Percentiles rank a stretch among this genome's conserved stretches.
Evolutionary conservation across 1,140 invertebrate species (phyloP).

Genomic region (Platyscapa corneri): DNA sequence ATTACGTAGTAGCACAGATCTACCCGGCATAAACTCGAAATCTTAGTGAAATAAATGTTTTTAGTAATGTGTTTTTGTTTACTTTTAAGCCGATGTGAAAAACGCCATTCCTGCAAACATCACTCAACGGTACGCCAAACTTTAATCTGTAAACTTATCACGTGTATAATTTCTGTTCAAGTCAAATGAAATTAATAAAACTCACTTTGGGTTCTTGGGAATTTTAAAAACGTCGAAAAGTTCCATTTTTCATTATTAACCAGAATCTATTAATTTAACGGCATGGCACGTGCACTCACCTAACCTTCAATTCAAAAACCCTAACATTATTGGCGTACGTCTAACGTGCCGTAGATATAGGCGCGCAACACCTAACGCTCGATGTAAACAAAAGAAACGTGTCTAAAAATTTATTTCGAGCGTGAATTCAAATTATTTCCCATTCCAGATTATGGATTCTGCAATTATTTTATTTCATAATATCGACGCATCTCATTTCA

Average conservation of each 20-base stretch:
- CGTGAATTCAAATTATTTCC: not conserved
- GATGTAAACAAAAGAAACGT: not conserved
- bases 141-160: slow-evolving; percentile 10
- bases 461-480: not conserved
- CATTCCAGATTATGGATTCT: not conserved
- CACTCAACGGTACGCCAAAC: slow-evolving; percentile 41
- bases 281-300: not conserved
- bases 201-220: slow-evolving; percentile 25
- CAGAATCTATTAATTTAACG: not conserved
- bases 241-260: slow-evolving; percentile 20
- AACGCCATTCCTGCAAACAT: slow-evolving; percentile 2
- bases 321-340: not conserved
- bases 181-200: not conserved
- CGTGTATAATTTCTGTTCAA: not conserved
- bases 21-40: not conserved
- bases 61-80: too few relatives aligned
- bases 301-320: not conserved
- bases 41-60: too few relatives aligned
- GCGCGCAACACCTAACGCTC: not conserved
- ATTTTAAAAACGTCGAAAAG: slow-evolving; percentile 8
- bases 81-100: slow-evolving; percentile 38
- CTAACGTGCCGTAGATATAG: not conserved
- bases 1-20: not conserved
- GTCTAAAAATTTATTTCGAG: not conserved
- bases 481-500: not conserved